Evolutionary conservation across 2,888 invertebrate genomes (phyloP).

Genomic region (Drosophila eohydei): DNA sequence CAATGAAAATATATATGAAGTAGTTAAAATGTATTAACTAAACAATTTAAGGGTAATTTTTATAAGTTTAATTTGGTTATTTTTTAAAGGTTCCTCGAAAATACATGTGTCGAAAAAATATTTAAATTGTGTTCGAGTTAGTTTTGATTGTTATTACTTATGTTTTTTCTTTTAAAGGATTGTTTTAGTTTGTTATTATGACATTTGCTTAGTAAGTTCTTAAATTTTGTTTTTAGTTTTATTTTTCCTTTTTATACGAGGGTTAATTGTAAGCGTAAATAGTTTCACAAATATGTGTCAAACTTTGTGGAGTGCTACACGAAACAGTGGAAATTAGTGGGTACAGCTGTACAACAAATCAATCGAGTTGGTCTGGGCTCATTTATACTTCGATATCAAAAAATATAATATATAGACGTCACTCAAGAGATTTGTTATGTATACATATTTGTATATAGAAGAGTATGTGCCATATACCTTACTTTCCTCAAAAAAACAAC

Average conservation of each 20-base stretch:
- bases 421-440: slow-evolving; percentile 76
- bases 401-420: slow-evolving; percentile 77
- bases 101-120: slow-evolving; percentile 73
- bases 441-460: background rate
- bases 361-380: slow-evolving; percentile 82
- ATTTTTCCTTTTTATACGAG: slow-evolving; percentile 38
- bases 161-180: slow-evolving; percentile 1
- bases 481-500: slow-evolving; percentile 46
- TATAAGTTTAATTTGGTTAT: slow-evolving; percentile 16
- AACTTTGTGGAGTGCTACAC: slow-evolving; percentile 42
- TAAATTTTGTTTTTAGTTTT: slow-evolving; percentile 12
- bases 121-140: slow-evolving; percentile 31
- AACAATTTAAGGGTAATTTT: slow-evolving; percentile 16
- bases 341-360: slow-evolving; percentile 66
- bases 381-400: slow-evolving; percentile 73
- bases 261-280: slow-evolving; percentile 68
- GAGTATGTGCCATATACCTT: slow-evolving; percentile 7
- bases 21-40: slow-evolving; percentile 7
- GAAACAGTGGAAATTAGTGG: slow-evolving; percentile 15
- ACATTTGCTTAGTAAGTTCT: slow-evolving; percentile 14
- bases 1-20: slow-evolving; percentile 11
- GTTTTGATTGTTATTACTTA: slow-evolving; percentile 26
- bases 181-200: slow-evolving; percentile 14
- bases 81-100: slow-evolving; percentile 66
- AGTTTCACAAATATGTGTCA: slow-evolving; percentile 65